Conservation (phyloP, 2,113 vertebrate genomes). For the Prunella fulvescens region DNA sequence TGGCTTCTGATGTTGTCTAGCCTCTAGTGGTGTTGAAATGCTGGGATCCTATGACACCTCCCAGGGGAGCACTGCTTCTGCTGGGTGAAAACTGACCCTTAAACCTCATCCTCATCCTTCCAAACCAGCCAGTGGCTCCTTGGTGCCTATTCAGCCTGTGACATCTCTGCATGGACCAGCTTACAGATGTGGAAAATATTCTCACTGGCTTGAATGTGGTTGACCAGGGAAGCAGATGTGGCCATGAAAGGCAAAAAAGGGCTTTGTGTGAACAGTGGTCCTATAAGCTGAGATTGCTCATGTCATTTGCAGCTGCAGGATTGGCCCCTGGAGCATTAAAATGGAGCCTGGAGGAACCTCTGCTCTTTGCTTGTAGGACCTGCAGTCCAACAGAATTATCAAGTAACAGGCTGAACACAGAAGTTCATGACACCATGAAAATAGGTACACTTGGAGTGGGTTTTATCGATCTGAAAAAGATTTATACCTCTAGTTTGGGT, state of each 20-base stretch:
- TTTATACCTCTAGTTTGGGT: not conserved
- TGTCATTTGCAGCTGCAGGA: not conserved
- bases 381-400: not conserved
- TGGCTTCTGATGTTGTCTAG: not conserved
- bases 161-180: not conserved
- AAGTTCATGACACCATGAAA: not conserved
- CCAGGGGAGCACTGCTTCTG: not conserved
- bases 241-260: not conserved
- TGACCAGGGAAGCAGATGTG: not conserved
- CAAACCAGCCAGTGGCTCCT: not conserved
- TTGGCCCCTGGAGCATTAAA: not conserved
- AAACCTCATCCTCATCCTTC: not conserved
- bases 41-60: not conserved
- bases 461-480: not conserved
- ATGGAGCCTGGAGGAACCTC: not conserved
- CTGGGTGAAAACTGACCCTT: not conserved
- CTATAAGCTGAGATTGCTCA: accelerated
- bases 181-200: not conserved
- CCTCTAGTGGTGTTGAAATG: not conserved
- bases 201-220: not conserved
- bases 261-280: not conserved
- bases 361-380: not conserved
- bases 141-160: accelerated
- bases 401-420: not conserved
- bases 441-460: not conserved